phyloP scores from a whole-genome alignment of 2,888 invertebrate species.

The Cephus pulcher region DNA sequence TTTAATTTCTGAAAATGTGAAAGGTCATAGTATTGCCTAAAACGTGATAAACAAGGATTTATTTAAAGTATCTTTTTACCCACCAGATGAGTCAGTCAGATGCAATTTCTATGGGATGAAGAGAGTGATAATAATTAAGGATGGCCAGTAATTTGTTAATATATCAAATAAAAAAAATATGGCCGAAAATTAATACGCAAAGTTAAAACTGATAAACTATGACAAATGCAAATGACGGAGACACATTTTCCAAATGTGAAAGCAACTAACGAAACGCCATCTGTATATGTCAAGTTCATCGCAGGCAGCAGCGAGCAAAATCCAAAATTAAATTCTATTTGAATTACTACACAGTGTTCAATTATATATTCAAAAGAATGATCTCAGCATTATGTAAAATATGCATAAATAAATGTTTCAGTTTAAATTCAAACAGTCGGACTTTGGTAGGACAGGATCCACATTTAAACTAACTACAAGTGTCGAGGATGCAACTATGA shows the following conservation, averaged over 20 bases:
- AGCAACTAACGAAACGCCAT: constrained; percentile 12
- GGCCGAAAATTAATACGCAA: constrained; percentile 10
- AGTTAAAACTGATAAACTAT: constrained; percentile 14
- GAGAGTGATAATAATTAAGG: neutral
- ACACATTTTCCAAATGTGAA: constrained; percentile 20
- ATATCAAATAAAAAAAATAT: neutral
- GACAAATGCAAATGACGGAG: constrained; percentile 23
- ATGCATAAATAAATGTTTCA: neutral
- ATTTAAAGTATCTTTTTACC: neutral
- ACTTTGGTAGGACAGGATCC: neutral
- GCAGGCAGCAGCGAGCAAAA: neutral
- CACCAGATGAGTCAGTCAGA: neutral
- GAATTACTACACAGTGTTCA: too few species aligned
- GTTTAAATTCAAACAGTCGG: neutral
- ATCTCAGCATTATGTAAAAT: neutral
- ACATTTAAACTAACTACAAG: neutral
- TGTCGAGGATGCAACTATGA: neutral
- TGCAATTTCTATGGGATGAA: neutral
- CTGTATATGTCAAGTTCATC: constrained; percentile 7
- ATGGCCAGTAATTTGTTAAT: neutral
- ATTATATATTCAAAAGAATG: too few species aligned
- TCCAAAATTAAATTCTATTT: neutral
- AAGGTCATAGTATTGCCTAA: neutral
- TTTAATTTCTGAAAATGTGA: neutral
- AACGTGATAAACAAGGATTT: neutral